A percentile compares a stretch with the other conserved stretches of the same genome.
Evolutionary conservation across 2,888 invertebrate species (phyloP).

Genomic region (Cheilosia soror): DNA sequence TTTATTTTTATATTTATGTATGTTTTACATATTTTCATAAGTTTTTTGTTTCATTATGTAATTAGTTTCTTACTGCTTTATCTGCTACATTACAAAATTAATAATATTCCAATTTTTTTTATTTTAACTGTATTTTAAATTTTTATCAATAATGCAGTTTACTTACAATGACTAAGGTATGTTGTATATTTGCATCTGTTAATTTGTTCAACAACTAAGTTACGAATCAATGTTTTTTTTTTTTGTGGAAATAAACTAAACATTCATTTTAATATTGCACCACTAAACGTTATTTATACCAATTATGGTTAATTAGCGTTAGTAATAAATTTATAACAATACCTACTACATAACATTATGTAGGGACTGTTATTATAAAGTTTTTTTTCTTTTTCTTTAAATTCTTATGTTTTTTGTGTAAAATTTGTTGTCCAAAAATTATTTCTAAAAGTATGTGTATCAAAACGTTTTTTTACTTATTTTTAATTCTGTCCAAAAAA

Average conservation of each 20-base stretch:
- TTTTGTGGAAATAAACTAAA: constrained; percentile 31
- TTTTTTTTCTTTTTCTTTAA: neutral
- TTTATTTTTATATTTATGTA: constrained; percentile 50
- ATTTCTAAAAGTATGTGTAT: constrained; percentile 54
- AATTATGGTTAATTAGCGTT: constrained; percentile 47
- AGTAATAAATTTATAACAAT: constrained; percentile 10
- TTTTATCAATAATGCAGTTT: constrained; percentile 33
- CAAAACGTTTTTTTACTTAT: constrained; percentile 27
- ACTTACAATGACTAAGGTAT: constrained; percentile 56
- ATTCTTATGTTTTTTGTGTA: constrained; percentile 31
- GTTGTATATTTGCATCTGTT: constrained; percentile 58
- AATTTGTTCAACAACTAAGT: constrained; percentile 47
- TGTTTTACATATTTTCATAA: constrained; percentile 57
- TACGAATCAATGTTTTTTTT: constrained; percentile 24
- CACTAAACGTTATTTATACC: constrained; percentile 22
- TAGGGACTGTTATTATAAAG: neutral
- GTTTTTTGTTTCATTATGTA: constrained; percentile 22
- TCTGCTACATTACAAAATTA: constrained; percentile 65
- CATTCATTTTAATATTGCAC: constrained; percentile 55
- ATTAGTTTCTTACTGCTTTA: constrained; percentile 41
- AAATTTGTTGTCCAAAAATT: constrained; percentile 55
- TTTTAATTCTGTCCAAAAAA: constrained; percentile 22
- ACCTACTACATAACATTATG: constrained; percentile 1
- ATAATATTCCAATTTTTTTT: constrained; percentile 45
- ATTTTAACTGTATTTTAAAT: constrained; percentile 2